phyloP scores from a whole-genome alignment of 2,113 vertebrate genomes.

The Casuarius casuarius region DNA sequence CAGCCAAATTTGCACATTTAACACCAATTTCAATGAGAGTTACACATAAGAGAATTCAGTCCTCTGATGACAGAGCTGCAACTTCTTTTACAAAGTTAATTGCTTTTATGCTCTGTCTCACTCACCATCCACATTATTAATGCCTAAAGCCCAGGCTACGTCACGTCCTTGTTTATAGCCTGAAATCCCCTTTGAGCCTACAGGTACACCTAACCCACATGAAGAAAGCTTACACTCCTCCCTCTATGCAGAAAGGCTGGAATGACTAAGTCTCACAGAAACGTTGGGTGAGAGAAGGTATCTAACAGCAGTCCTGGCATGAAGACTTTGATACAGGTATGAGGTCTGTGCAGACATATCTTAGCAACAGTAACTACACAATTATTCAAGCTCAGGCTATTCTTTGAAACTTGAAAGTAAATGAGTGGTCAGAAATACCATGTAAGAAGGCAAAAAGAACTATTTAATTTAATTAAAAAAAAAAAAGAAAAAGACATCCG shows the following conservation, averaged over 20 bases:
- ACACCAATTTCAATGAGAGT: slow-evolving; percentile 2
- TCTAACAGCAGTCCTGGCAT: not conserved
- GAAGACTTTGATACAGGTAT: not conserved
- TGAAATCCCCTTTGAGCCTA: not conserved
- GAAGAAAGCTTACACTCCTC: not conserved
- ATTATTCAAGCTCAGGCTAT: not conserved
- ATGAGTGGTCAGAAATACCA: not conserved
- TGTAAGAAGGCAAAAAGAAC: not conserved
- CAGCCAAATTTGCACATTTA: slow-evolving; percentile 23
- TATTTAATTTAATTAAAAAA: not conserved
- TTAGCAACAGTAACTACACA: not conserved
- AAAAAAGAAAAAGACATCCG: not conserved
- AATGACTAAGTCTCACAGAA: not conserved
- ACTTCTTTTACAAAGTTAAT: slow-evolving; percentile 32
- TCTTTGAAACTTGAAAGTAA: not conserved
- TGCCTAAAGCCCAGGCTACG: not conserved
- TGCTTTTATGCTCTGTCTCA: slow-evolving; percentile 31
- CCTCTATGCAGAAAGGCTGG: not conserved
- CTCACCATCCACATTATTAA: slow-evolving; percentile 26
- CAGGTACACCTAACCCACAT: not conserved
- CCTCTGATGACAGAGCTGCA: slow-evolving; percentile 52
- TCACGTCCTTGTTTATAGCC: not conserved
- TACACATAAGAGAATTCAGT: slow-evolving; percentile 20
- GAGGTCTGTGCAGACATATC: not conserved
- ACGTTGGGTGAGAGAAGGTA: not conserved